Conservation (phyloP, 2,113 vertebrate genomes). For the Apodemus sylvaticus region DNA sequence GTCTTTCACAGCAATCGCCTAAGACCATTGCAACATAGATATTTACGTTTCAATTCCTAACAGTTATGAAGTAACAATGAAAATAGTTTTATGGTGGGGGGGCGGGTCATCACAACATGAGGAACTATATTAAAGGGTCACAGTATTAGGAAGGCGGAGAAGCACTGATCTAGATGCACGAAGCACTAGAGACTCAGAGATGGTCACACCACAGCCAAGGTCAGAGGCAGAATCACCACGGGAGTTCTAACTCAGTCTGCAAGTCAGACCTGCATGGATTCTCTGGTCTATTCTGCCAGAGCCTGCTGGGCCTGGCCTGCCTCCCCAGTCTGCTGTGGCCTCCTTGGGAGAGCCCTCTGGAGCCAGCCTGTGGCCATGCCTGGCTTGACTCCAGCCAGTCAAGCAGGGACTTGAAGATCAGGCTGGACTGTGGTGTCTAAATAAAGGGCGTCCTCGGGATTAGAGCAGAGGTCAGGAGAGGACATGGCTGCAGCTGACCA, state of each 20-base stretch:
- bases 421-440: conserved; percentile 51
- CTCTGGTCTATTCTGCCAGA: background rate
- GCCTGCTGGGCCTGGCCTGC: background rate
- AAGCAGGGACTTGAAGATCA: conserved; percentile 40
- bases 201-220: background rate
- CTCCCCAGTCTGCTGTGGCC: background rate
- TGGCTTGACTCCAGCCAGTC: background rate
- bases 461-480: conserved; percentile 66
- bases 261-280: background rate
- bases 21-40: background rate
- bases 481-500: conserved; percentile 56
- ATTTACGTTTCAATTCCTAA: background rate
- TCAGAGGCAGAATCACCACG: background rate
- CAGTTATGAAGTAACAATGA: background rate
- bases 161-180: background rate
- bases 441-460: conserved; percentile 62
- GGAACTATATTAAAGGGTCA: background rate
- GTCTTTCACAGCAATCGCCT: background rate
- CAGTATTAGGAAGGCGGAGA: background rate
- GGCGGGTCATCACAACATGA: background rate
- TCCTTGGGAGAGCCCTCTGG: conserved; percentile 34
- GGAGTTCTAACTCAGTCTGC: background rate
- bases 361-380: background rate
- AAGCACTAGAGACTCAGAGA: background rate
- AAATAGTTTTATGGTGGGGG: no score